A percentile compares a stretch with the other conserved stretches of the same genome.
Evolutionary conservation across 2,113 vertebrate genomes (phyloP).

Genomic region (Bos javanicus): DNA sequence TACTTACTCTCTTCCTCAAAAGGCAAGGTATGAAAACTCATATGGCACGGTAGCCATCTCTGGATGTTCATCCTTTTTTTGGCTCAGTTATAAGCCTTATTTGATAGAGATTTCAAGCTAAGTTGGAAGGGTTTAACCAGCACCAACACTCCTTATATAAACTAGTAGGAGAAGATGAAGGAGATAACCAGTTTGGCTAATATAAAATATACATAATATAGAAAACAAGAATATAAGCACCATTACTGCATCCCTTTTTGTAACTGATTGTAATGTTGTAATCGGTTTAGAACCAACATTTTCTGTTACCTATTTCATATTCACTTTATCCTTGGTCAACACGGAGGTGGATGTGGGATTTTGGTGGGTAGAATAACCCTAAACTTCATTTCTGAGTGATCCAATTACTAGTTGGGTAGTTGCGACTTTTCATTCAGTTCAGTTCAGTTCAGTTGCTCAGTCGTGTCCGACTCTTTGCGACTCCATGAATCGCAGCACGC

Average conservation of each 20-base stretch:
- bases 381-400: background rate
- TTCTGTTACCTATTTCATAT: background rate
- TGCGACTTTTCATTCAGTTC: background rate
- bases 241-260: background rate
- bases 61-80: background rate
- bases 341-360: background rate
- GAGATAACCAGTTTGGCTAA: background rate
- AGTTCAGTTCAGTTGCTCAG: too few species aligned
- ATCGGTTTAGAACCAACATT: background rate
- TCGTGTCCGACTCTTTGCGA: too few species aligned
- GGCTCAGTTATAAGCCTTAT: background rate
- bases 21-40: background rate
- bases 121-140: background rate
- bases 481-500: too few species aligned
- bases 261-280: background rate
- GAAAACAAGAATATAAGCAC: background rate
- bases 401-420: background rate
- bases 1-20: background rate
- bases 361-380: background rate
- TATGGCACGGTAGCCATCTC: background rate
- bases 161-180: background rate
- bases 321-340: background rate
- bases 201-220: background rate
- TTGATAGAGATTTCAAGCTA: background rate
- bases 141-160: background rate